phyloP scores from a whole-genome alignment of 2,888 invertebrate species.

The Apamea anceps region DNA sequence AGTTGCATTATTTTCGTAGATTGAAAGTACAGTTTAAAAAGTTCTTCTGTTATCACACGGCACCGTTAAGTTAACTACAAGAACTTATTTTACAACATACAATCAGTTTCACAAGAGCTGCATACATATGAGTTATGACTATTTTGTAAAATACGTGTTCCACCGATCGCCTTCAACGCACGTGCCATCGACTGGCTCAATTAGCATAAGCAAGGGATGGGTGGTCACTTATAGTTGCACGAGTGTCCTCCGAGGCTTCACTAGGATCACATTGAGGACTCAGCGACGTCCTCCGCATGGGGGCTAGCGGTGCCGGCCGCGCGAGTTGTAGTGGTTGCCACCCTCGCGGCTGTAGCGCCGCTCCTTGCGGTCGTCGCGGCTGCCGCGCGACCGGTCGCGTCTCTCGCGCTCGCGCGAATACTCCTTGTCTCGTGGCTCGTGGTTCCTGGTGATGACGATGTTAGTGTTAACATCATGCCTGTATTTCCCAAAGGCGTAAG shows the following conservation, averaged over 20 bases:
- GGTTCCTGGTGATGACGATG: constrained; percentile 49
- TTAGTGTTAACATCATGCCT: constrained; percentile 20
- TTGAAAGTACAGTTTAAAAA: constrained; percentile 37
- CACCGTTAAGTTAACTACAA: constrained; percentile 42
- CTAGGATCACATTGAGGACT: constrained; percentile 3
- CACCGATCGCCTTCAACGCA: constrained; percentile 14
- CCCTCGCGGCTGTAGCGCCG: constrained; percentile 86
- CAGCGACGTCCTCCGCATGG: background rate
- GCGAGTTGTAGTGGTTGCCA: constrained; percentile 78
- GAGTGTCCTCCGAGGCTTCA: constrained; percentile 23
- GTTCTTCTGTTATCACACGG: constrained; percentile 34
- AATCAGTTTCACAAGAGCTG: constrained; percentile 56
- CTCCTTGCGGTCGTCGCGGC: constrained; percentile 81
- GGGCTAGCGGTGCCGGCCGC: constrained; percentile 83
- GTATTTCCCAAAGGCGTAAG: background rate
- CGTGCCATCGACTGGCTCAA: constrained; percentile 16
- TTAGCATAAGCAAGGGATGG: constrained; percentile 4
- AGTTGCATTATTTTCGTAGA: constrained; percentile 29
- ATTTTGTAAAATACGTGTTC: constrained; percentile 45
- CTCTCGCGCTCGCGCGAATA: constrained; percentile 83
- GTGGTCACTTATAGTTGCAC: constrained; percentile 35
- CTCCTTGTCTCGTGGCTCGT: constrained; percentile 80
- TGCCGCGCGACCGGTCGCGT: constrained; percentile 80
- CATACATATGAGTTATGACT: constrained; percentile 35
- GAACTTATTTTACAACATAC: constrained; percentile 41